Conservation (phyloP, 2,113 vertebrate genomes). For the Synchiropus splendidus region DNA sequence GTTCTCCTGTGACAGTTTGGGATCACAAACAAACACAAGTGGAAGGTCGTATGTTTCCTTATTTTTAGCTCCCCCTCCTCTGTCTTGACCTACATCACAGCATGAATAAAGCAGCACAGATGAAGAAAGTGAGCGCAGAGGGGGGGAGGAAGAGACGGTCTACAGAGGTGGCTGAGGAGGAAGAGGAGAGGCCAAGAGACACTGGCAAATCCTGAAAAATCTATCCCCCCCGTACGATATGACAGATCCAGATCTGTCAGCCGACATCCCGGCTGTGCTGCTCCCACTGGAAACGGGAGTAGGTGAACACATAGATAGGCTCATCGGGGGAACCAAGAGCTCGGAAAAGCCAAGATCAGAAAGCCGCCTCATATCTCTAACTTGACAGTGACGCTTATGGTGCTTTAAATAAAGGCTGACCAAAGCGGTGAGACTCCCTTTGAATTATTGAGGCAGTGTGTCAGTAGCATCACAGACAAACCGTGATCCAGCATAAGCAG, state of each 20-base stretch:
- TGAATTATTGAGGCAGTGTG: constrained; percentile 19
- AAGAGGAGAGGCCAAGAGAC: neutral
- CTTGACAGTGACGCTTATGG: constrained; percentile 23
- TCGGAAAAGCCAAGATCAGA: constrained; percentile 10
- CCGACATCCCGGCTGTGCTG: constrained; percentile 38
- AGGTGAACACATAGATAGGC: neutral
- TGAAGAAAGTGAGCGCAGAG: constrained; percentile 35
- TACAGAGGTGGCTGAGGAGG: neutral
- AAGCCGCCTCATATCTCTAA: constrained; percentile 4
- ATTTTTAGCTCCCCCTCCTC: constrained; percentile 50
- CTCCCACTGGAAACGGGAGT: constrained; percentile 24
- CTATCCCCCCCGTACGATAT: constrained; percentile 38
- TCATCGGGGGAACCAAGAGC: neutral
- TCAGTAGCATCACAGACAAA: constrained; percentile 3
- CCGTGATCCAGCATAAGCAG: constrained; percentile 3
- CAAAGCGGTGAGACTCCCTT: constrained; percentile 12
- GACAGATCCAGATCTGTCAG: constrained; percentile 60
- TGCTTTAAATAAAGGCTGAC: constrained; percentile 19
- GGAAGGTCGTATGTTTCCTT: constrained; percentile 27
- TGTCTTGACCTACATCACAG: constrained; percentile 60
- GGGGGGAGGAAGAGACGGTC: neutral
- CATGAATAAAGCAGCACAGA: constrained; percentile 52
- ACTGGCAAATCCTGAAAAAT: constrained; percentile 33
- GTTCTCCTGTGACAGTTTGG: too few relatives aligned
- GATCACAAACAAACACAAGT: constrained; percentile 1